phyloP scores from a whole-genome alignment of 2,797 vertebrate species.

The Sitta carolinensis region DNA sequence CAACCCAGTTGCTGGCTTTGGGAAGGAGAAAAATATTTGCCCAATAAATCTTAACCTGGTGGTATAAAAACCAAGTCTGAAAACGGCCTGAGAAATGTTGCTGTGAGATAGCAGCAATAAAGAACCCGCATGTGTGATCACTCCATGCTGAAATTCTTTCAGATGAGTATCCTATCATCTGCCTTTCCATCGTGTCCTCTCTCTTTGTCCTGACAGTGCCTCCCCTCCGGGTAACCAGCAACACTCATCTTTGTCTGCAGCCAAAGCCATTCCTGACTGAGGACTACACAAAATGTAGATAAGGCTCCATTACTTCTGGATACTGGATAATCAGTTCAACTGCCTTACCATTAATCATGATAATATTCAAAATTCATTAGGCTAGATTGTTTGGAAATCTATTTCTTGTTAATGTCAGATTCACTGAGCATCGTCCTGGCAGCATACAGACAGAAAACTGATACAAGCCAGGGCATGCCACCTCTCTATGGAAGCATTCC shows the following conservation, averaged over 20 bases:
- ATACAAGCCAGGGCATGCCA: neutral
- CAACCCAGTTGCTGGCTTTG: neutral
- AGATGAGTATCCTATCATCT: neutral
- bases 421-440: constrained; percentile 2
- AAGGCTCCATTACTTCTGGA: constrained; percentile 27
- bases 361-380: constrained; percentile 78
- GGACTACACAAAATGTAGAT: constrained; percentile 10
- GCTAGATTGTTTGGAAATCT: constrained; percentile 77
- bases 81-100: constrained; percentile 17
- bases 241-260: neutral
- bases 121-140: neutral
- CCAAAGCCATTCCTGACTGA: neutral
- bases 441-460: neutral
- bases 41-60: neutral
- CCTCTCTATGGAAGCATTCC: neutral
- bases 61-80: neutral
- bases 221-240: neutral
- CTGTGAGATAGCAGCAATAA: constrained; percentile 11
- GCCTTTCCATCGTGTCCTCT: neutral
- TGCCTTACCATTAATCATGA: constrained; percentile 76
- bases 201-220: neutral
- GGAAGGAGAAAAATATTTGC: neutral
- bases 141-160: constrained; percentile 5
- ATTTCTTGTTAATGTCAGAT: constrained; percentile 77
- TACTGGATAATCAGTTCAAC: constrained; percentile 42